Base-by-base conservation (phyloP, 2,888 invertebrate genomes). In the Ormyrus labotus region DNA sequence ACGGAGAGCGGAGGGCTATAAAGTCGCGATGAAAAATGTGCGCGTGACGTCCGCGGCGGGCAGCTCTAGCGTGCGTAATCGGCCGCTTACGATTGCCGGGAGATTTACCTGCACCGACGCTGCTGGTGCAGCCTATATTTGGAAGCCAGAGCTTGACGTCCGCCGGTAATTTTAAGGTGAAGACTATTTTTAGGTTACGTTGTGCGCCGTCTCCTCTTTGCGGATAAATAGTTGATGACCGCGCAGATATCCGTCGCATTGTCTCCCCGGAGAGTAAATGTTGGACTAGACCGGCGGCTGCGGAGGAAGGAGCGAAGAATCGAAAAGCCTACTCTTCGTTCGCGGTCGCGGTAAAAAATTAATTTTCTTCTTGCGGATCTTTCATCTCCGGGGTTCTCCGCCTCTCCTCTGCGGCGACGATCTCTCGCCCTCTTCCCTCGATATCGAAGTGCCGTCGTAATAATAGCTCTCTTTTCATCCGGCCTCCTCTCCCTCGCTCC, bases 401-500 rank as follows among this genome's bases (percentile, higher is more conserved):
- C 45, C 3, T 11, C 47, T 68, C 19, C 13, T 13, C 13, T 13
- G 13, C 13, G 13, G 19, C 19, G 19, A 19, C 19, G 19, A 19
- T 19, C 45, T 61, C 61, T 45, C 61, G 8, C 45, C 55, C 9
- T n/a, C n/a, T n/a, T 6, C 50, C 47, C 68, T 55, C 68, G n/a
- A 57, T 68, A 68, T 68, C 68, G 68, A 68, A 68, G 55, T 45
- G 55, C 68, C 68, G 45, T 53, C 68, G 45, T 68, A 68, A 67
- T 67, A 19, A 19, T 68, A 9, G 45, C 53, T 10, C 10, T n/a
- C 7, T 19, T 19, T 19, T 19, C 19, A 19, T 19, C 19, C 19
- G 19, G 1, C 19, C 19, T 19, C 19, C 19, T 19, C 19, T 19
- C 19, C 19, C 19, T 19, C 19, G 19, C 19, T 19, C 1, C 19